Base-by-base conservation (phyloP, 2,888 invertebrate species). In the Pristionchus mayeri region DNA sequence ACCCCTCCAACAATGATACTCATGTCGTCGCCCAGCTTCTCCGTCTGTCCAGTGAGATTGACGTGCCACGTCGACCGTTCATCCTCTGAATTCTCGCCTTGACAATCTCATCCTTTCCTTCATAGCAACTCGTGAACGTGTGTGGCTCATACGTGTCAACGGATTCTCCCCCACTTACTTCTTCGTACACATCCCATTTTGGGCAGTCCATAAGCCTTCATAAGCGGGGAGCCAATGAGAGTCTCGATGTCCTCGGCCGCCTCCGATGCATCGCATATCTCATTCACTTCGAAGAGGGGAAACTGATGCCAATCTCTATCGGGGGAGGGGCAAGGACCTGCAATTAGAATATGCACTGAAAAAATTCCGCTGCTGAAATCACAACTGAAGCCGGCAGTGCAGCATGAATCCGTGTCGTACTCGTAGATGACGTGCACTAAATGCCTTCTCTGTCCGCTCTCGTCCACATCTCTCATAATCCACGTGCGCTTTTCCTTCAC, bases 281-380 rank as follows among this genome's bases (percentile, higher is more conserved):
- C 18, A 11, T 34, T 13, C 37, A 80, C 57, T 80, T 54, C 80
- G 40, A 80, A 21, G 16, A 57, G 27, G 11, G 80, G 80, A 30
- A 44, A 80, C 57, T 80, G 54, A 4, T 11, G 21, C 80, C 57
- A 78, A 44, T 24, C 30, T 18, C 6, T n/a, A n/a, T n/a, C 27
- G 11, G 27, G 44, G 34, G 0, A 18, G 7, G 63, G 63, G 34
- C 63, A 71, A n/a, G 4, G 9, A 44, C 71, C 71, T 50, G 30
- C 21, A 24, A 16, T 18, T 11, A 48, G n/a, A 24, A 16, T 11
- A 40, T 71, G n/a, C n/a, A 40, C 18, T 27, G 40, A 27, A 76
- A n/a, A n/a, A n/a, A n/a, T n/a, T n/a, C n/a, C n/a, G n/a, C n/a
- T n/a, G n/a, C n/a, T n/a, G n/a, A n/a, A n/a, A n/a, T n/a, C n/a